Evolutionary conservation across 64 coral and sea anemone genomes (phyloP), one percentile per base, ranked within the genome.

Genomic region (Anthopleura sola): DNA sequence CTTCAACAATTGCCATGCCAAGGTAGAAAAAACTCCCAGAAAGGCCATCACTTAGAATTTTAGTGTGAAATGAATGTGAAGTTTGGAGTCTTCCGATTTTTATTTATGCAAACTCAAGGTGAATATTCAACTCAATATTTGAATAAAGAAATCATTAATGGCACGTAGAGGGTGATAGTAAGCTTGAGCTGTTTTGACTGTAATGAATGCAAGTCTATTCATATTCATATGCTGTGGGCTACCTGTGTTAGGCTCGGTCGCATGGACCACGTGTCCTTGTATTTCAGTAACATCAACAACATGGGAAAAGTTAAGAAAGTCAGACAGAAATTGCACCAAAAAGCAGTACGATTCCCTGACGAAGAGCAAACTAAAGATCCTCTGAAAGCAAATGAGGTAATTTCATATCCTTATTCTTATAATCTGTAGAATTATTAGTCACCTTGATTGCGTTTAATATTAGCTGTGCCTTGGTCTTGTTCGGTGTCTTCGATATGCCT

Each of bases 371-470:
- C 39, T 58, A 51, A 82, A 31, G 60, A 68, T 48, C n/a, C 39
- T 31, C 23, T 88, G 26, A 64, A 66, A 48, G 76, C 91, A 47
- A 93, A 93, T 86, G 92, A 93, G 92, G 92, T 93, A 82, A 14
- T 37, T 18, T 9, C 24, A 64, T 14, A 31, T 3, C 6, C 18
- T 18, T 36, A 87, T 36, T 55, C 21, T 53, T 81, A 28, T 78
- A 78, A 44, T 8, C 40, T 44, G 9, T 44, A 44, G 40, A 44
- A 44, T 28, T 31, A 78, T 79, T 20, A 79, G 5, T 6, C 50
- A 53, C 50, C 50, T 53, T 53, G 50, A 12, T 53, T 2, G 2
- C 58, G 5, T 62, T 23, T 2, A 62, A 24, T 44, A 6, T 62
- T n/a, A 62, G 21, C 19, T 62, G 19, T 62, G 23, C 3, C 24